Evolutionary conservation across 2,113 vertebrate species (phyloP).

Genomic region (Ginglymostoma cirratum): DNA sequence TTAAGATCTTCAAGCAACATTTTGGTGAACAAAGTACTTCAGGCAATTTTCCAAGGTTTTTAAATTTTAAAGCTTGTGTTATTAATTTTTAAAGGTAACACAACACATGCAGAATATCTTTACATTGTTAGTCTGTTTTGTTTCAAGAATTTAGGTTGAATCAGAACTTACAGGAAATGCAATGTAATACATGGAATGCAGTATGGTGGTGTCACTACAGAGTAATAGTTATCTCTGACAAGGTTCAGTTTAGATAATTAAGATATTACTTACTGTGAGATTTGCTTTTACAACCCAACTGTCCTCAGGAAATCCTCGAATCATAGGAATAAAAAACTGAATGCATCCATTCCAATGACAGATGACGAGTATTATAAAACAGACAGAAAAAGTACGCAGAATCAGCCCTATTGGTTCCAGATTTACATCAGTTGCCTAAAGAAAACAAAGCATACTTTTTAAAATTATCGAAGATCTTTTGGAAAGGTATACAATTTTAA

Average conservation of each 20-base stretch:
- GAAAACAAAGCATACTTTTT: background rate
- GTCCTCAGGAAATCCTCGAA: conserved; percentile 59
- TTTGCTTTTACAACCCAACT: conserved; percentile 62
- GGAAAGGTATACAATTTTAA: background rate
- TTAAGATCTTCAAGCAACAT: background rate
- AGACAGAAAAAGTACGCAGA: conserved; percentile 55
- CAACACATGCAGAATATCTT: background rate
- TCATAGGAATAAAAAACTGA: conserved; percentile 65
- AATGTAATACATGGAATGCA: background rate
- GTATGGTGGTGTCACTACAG: background rate
- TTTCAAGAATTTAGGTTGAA: background rate
- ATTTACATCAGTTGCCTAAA: conserved; percentile 59
- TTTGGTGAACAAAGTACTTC: background rate
- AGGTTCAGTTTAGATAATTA: background rate
- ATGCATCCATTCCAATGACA: conserved; percentile 68
- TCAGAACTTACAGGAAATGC: background rate
- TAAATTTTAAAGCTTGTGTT: background rate
- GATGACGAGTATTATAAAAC: conserved; percentile 62
- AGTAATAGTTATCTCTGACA: background rate
- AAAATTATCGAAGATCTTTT: background rate
- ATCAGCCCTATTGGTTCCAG: conserved; percentile 55
- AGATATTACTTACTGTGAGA: conserved; percentile 51
- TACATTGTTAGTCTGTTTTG: background rate
- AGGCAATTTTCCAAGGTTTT: background rate
- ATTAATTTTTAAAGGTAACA: background rate